Evolutionary conservation across 2,113 vertebrate species (phyloP).

Genomic region (Cottus gobio): DNA sequence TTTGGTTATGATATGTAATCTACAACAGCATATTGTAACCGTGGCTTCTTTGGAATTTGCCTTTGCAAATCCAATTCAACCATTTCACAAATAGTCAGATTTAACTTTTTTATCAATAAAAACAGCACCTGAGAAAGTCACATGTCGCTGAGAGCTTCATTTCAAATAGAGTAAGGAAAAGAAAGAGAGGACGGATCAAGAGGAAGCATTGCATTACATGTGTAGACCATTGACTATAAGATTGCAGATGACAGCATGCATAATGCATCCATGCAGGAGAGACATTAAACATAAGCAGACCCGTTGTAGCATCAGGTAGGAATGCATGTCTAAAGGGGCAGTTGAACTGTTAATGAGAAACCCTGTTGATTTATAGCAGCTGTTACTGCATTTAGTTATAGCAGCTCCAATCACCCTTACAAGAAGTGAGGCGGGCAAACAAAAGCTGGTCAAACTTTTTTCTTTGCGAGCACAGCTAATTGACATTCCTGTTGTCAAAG

Average conservation of each 20-base stretch:
- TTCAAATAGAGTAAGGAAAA: not conserved
- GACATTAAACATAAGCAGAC: not conserved
- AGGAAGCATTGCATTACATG: not conserved
- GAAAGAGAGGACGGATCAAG: not conserved
- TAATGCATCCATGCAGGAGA: not conserved
- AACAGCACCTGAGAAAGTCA: not conserved
- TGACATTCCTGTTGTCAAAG: slow-evolving; percentile 81
- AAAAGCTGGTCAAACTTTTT: slow-evolving; percentile 51
- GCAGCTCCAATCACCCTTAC: slow-evolving; percentile 51
- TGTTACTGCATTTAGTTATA: slow-evolving; percentile 46
- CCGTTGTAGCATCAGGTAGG: slow-evolving; percentile 23
- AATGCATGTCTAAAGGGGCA: slow-evolving; percentile 43
- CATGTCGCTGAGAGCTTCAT: not conserved
- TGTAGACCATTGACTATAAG: not conserved
- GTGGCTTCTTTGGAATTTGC: not conserved
- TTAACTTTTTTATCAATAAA: not conserved
- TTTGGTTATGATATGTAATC: not conserved
- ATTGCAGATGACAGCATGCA: not conserved
- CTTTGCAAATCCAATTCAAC: not conserved
- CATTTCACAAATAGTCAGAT: not conserved
- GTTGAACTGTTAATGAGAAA: slow-evolving; percentile 44
- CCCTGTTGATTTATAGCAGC: slow-evolving; percentile 64
- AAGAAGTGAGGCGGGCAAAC: slow-evolving; percentile 52
- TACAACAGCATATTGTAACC: not conserved
- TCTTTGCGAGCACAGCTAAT: slow-evolving; percentile 62